Evolutionary conservation across 2,888 invertebrate species (phyloP).

Genomic region (Synergus laeviventris): DNA sequence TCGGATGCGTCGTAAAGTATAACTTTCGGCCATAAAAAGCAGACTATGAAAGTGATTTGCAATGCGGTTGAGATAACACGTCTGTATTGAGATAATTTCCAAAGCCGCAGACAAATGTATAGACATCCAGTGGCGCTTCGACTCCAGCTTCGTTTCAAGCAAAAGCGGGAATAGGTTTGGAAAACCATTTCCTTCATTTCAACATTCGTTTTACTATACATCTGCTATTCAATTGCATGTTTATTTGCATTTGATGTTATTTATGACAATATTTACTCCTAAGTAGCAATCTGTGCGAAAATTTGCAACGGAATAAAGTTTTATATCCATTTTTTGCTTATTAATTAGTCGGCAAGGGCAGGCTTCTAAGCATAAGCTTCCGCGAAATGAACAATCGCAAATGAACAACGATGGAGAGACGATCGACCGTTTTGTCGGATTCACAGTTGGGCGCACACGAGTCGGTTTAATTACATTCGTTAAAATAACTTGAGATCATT

Average conservation of each 20-base stretch:
- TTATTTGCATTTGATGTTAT: no score
- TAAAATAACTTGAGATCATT: conserved; percentile 43
- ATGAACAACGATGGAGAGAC: conserved; percentile 24
- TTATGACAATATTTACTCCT: no score
- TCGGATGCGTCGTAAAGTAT: conserved; percentile 63
- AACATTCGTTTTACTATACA: no score
- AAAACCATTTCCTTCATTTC: no score
- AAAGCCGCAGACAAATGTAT: neutral
- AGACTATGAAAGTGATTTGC: conserved; percentile 68
- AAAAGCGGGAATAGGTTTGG: no score
- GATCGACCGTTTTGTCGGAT: conserved; percentile 37
- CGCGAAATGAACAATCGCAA: conserved; percentile 35
- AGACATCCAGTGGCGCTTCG: neutral
- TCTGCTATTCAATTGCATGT: no score
- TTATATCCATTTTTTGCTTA: conserved; percentile 5
- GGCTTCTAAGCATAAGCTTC: conserved; percentile 18
- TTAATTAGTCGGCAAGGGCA: conserved; percentile 7
- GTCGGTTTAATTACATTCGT: conserved; percentile 41
- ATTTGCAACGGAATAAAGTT: neutral
- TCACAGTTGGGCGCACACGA: conserved; percentile 40
- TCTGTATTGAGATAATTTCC: neutral
- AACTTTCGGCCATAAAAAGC: conserved; percentile 67
- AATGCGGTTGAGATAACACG: conserved; percentile 50
- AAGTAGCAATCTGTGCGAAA: neutral
- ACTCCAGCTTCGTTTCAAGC: neutral